phyloP scores from a whole-genome alignment of 2,888 invertebrate species.

The Cotesia congregata region DNA sequence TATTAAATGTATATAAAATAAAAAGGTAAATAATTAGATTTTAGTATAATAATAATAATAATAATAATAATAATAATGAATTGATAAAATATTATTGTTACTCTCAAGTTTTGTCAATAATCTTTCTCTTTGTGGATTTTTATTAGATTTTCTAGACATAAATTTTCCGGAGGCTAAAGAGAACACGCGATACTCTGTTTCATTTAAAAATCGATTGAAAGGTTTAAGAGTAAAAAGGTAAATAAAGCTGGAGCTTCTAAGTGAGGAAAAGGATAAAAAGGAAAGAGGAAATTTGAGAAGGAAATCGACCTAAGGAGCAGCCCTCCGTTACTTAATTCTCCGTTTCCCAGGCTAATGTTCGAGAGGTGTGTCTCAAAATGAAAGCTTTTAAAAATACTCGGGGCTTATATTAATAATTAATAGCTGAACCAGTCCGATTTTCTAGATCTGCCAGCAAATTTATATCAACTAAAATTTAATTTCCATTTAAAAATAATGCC shows the following conservation, averaged over 20 bases:
- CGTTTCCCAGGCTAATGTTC: constrained; percentile 39
- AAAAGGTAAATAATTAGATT: too few relatives aligned
- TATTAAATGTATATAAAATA: too few relatives aligned
- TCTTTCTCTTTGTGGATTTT: background rate
- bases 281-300: constrained; percentile 41
- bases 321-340: background rate
- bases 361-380: constrained; percentile 31
- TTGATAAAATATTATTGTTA: too few relatives aligned
- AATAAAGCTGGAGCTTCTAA: background rate
- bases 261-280: constrained; percentile 2
- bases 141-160: background rate
- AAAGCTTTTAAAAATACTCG: constrained; percentile 37
- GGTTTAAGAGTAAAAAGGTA: background rate
- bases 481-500: background rate
- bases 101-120: too few relatives aligned
- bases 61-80: too few relatives aligned
- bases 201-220: background rate
- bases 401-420: background rate
- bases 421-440: background rate
- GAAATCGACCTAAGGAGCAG: constrained; percentile 38
- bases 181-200: background rate
- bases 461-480: too few relatives aligned
- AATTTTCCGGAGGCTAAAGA: background rate
- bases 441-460: background rate
- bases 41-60: too few relatives aligned